These are phyloP conservation scores for Crioceris asparagi DNA, from an alignment of 2,888 invertebrate species.

Conservation along the genomic window DNA sequence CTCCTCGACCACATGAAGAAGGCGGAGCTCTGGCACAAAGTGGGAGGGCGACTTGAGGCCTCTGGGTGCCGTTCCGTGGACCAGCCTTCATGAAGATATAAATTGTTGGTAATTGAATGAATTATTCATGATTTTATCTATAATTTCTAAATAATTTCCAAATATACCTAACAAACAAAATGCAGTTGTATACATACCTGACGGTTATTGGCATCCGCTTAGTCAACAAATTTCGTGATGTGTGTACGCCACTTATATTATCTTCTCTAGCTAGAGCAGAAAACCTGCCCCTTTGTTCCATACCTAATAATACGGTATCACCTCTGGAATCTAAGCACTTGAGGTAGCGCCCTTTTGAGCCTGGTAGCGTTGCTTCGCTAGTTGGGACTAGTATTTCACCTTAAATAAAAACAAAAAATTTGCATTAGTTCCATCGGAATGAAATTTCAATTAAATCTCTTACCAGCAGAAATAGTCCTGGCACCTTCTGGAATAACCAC, in stretches of 20 bases:
- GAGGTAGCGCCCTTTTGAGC: conserved; percentile 66
- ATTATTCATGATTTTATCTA: too few species aligned
- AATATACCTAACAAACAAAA: too few species aligned
- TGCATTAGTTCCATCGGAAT: background rate
- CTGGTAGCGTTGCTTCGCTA: conserved; percentile 56
- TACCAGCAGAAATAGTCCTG: conserved; percentile 65
- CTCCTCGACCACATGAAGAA: conserved; percentile 72
- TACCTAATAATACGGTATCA: conserved; percentile 68
- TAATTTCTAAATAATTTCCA: too few species aligned
- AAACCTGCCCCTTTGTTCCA: conserved; percentile 84
- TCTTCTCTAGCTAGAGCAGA: conserved; percentile 87
- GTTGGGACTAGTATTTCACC: conserved; percentile 67
- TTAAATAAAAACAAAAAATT: conserved; percentile 5
- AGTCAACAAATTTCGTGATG: conserved; percentile 74
- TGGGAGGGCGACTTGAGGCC: conserved; percentile 71
- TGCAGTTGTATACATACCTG: conserved; percentile 4
- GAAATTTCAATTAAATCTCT: background rate
- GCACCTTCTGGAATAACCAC: conserved; percentile 56
- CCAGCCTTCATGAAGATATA: conserved; percentile 56
- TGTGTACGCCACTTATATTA: conserved; percentile 90
- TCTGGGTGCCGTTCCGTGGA: conserved; percentile 80
- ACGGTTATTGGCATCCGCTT: conserved; percentile 90
- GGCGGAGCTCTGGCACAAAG: conserved; percentile 73
- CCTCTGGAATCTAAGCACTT: conserved; percentile 80
- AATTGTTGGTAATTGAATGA: too few species aligned